phyloP scores from a whole-genome alignment of 2,888 invertebrate species.

The Nysson spinosus region DNA sequence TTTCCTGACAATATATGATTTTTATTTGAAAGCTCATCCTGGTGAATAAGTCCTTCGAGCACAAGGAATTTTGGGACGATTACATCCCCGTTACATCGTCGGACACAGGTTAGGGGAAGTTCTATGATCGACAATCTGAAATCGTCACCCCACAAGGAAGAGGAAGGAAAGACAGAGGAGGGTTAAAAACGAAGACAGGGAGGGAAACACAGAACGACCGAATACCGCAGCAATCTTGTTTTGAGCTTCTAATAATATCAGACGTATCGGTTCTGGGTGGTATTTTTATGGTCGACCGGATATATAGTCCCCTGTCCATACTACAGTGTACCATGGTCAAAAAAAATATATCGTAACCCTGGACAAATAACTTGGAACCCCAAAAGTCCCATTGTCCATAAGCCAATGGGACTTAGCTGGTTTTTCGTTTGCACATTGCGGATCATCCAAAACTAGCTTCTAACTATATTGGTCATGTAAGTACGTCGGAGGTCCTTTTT shows the following conservation, averaged over 20 bases:
- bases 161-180: neutral
- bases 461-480: neutral
- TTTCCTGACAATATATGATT: too few species aligned
- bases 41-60: neutral
- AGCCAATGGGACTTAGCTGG: neutral
- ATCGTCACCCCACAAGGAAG: slow-evolving; percentile 14
- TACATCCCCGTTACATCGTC: neutral
- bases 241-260: slow-evolving; percentile 65
- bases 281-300: slow-evolving; percentile 60
- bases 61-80: neutral
- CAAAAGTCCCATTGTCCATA: slow-evolving; percentile 4
- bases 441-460: neutral
- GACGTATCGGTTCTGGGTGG: slow-evolving; percentile 48
- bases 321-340: slow-evolving; percentile 7
- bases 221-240: slow-evolving; percentile 60
- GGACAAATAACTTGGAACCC: slow-evolving; percentile 3
- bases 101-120: slow-evolving; percentile 17
- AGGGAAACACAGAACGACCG: slow-evolving; percentile 17
- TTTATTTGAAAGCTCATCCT: too few species aligned
- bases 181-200: slow-evolving; percentile 6
- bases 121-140: slow-evolving; percentile 15
- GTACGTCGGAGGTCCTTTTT: neutral
- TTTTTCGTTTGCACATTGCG: neutral
- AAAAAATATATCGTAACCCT: slow-evolving; percentile 3
- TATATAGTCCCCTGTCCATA: slow-evolving; percentile 37